Evolutionary conservation across 2,888 invertebrate genomes (phyloP), one percentile per base, ranked within the genome.

Genomic region (Zeuzera pyrina): DNA sequence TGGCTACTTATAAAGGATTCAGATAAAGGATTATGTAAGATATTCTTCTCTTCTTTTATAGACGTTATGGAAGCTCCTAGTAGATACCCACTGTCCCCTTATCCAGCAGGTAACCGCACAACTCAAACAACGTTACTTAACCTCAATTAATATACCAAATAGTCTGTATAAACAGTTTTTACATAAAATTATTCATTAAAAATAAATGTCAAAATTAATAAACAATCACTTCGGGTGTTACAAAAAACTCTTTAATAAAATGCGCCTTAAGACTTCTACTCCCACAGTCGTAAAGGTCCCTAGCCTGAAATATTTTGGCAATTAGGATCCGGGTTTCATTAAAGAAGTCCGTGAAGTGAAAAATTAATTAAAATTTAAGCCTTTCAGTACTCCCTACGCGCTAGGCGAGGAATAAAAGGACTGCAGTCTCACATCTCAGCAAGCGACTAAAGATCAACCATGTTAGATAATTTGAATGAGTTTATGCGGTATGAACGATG

Each of bases 331-430:
- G 46, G 49, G 57, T 68, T 61, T 65, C 66, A 66, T 67, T 67
- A 67, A 72, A 69, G 66, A 68, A 72, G 52, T 68, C 69, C 48
- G 53, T 68, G 56, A 59, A 74, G 73, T 76, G 74, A 76, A 77
- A 78, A 78, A 78, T 77, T 79, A 77, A 78, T 81, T 77, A 78
- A 73, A 76, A 63, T 73, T 72, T 67, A 73, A 76, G 62, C 73
- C 69, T 60, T 65, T 67, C 64, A 57, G 53, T 58, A 57, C 52
- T 61, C 65, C 61, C 68, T 57, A 49, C 52, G 61, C 58, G 57
- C 58, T 55, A 62, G 61, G 57, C 49, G 49, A 52, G 54, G 60
- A 62, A 72, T 67, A 67, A 73, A 68, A 68, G 64, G 57, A 56
- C 53, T 57, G 48, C 54, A 55, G 39, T 49, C 62, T 66, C 59